phyloP scores from a whole-genome alignment of 2,113 vertebrate species.

The Neofelis nebulosa region DNA sequence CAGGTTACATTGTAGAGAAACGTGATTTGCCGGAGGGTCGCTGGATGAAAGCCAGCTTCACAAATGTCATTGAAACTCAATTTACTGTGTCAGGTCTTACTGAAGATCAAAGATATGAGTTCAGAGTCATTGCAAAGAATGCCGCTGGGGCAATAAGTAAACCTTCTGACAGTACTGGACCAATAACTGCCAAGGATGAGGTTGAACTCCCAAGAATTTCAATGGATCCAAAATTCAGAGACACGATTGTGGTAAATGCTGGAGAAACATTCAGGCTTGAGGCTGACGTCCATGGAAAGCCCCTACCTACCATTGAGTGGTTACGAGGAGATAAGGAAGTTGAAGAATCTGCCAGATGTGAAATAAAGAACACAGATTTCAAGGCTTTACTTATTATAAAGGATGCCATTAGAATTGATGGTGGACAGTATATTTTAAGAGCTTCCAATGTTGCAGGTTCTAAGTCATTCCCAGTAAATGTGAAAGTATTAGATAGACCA shows the following conservation, averaged over 20 bases:
- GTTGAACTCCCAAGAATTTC: conserved; percentile 96
- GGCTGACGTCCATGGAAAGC: conserved; percentile 95
- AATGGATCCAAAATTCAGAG: conserved; percentile 96
- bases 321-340: conserved; percentile 94
- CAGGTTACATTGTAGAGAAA: conserved; percentile 96
- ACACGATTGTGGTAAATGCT: conserved; percentile 93
- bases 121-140: conserved; percentile 98
- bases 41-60: conserved; percentile 98
- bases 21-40: conserved; percentile 98
- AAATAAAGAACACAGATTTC: conserved; percentile 95
- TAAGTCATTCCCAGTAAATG: conserved; percentile 92
- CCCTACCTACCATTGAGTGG: conserved; percentile 94
- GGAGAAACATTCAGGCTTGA: conserved; percentile 96
- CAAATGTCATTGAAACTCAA: conserved; percentile 97
- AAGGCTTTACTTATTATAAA: conserved; percentile 94
- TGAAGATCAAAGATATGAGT: conserved; percentile 97
- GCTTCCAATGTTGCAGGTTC: conserved; percentile 94
- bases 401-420: conserved; percentile 93
- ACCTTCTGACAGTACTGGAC: conserved; percentile 97
- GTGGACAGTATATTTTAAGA: conserved; percentile 93
- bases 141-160: conserved; percentile 95
- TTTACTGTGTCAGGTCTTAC: conserved; percentile 95
- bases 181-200: conserved; percentile 95
- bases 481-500: conserved; percentile 96
- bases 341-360: conserved; percentile 93